phyloP scores from a whole-genome alignment of 2,797 vertebrate species.

The Scolopax rusticola region DNA sequence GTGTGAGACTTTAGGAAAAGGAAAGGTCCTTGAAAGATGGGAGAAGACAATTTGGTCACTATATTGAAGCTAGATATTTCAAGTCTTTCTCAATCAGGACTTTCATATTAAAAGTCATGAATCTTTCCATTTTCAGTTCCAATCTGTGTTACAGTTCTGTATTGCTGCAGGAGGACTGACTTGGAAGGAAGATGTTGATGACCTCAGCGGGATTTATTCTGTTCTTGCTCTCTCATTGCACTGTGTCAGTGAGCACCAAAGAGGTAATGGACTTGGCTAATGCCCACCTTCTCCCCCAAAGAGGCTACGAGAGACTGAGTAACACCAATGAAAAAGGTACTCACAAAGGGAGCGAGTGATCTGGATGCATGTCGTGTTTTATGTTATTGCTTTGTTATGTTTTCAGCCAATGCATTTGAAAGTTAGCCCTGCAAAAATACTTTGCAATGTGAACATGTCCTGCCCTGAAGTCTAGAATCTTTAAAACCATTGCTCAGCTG shows the following conservation, averaged over 20 bases:
- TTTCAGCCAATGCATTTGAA: not conserved
- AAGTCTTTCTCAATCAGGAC: not conserved
- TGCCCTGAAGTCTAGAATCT: not conserved
- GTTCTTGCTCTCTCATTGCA: conserved; percentile 56
- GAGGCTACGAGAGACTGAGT: conserved; percentile 77
- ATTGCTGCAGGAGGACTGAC: not conserved
- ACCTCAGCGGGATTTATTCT: conserved; percentile 2
- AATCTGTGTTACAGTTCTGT: not conserved
- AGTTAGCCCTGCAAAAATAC: not conserved
- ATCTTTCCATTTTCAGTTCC: not conserved
- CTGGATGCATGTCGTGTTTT: not conserved
- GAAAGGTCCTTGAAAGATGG: not conserved
- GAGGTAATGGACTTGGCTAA: conserved; percentile 78
- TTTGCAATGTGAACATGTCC: not conserved
- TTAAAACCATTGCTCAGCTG: not conserved
- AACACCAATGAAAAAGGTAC: conserved; percentile 85
- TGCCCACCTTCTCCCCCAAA: conserved; percentile 79
- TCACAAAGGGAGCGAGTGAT: not conserved
- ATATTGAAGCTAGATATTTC: not conserved
- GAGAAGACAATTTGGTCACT: not conserved
- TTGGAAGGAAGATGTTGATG: conserved; percentile 14
- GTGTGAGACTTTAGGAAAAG: not conserved
- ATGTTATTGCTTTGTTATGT: not conserved
- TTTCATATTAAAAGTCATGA: not conserved
- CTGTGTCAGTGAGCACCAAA: conserved; percentile 48